Evolutionary conservation across 2,888 invertebrate genomes (phyloP).

Genomic region (Rapana venosa): DNA sequence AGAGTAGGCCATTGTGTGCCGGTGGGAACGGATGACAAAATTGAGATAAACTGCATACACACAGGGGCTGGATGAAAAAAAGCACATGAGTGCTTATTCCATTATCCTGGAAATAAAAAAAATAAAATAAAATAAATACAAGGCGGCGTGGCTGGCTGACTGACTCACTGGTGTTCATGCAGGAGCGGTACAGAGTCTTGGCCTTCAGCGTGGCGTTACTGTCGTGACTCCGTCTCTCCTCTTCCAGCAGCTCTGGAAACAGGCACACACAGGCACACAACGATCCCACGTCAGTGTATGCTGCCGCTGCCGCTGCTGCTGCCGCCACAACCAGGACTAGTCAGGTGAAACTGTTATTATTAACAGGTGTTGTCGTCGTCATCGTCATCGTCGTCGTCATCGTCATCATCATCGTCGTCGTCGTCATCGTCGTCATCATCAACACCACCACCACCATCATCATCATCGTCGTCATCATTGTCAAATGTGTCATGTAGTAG

Average conservation of each 20-base stretch:
- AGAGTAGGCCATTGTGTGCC: too few species aligned
- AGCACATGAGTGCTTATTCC: too few species aligned
- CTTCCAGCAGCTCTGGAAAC: constrained; percentile 69
- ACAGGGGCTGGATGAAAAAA: too few species aligned
- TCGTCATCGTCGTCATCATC: neutral
- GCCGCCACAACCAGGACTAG: too few species aligned
- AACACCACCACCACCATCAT: neutral
- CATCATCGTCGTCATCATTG: too few species aligned
- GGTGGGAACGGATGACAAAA: too few species aligned
- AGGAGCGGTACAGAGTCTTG: constrained; percentile 91
- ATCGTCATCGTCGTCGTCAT: neutral
- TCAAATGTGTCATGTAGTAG: too few species aligned
- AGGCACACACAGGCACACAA: neutral
- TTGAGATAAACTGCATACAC: too few species aligned
- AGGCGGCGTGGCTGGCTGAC: neutral
- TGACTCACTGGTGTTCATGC: constrained; percentile 91
- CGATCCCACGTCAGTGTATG: too few species aligned
- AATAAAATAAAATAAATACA: neutral
- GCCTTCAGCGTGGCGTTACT: constrained; percentile 82
- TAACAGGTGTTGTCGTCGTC: neutral
- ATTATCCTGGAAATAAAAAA: neutral
- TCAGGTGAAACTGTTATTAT: too few species aligned
- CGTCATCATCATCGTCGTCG: neutral
- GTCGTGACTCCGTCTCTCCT: constrained; percentile 58
- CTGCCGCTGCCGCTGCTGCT: too few species aligned